Conservation (phyloP, 2,797 vertebrate genomes). For the Dendrocincla fuliginosa region DNA sequence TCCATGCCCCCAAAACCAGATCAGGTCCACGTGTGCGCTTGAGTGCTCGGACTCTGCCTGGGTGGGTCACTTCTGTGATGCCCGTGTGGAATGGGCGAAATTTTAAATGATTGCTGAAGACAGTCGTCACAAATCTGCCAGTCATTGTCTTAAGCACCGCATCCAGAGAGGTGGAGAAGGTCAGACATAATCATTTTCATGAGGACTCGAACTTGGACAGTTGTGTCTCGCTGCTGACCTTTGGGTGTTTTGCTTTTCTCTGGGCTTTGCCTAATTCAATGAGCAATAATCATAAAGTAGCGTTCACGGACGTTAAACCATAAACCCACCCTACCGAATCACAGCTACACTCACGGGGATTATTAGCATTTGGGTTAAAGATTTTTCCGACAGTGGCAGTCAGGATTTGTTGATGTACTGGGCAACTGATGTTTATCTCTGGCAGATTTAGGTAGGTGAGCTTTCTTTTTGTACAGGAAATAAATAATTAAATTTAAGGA, state of each 20-base stretch:
- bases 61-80: accelerated
- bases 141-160: neutral
- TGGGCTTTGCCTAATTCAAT: neutral
- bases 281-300: constrained; percentile 52
- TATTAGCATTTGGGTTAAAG: neutral
- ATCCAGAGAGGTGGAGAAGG: neutral
- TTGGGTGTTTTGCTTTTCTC: neutral
- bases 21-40: accelerated
- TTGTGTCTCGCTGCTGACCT: constrained; percentile 4
- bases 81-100: accelerated
- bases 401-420: neutral
- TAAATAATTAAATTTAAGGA: neutral
- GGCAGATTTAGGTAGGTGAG: neutral
- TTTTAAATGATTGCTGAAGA: neutral
- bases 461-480: neutral
- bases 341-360: neutral
- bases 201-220: neutral
- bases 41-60: accelerated
- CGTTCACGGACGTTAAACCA: neutral
- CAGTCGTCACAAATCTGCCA: neutral
- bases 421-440: neutral
- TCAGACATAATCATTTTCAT: neutral
- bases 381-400: neutral
- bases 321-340: neutral
- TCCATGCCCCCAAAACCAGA: accelerated